These are phyloP conservation scores for Actinopyga echinites DNA, from an alignment of 53 echinoderm and acorn worm genomes.

Conservation along the genomic window DNA sequence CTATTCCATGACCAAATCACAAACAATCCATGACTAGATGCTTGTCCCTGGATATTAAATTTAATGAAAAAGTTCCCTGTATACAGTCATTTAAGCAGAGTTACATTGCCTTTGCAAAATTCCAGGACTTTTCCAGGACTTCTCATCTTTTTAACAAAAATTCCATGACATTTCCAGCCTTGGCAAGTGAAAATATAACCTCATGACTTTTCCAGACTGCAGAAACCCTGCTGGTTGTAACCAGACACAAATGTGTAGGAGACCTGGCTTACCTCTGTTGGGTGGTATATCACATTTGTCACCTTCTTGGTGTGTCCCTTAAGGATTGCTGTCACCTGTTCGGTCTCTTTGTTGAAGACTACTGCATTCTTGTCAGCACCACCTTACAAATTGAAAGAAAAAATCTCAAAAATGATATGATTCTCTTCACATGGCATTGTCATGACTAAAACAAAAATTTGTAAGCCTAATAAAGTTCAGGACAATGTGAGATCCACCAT, in stretches of 20 bases:
- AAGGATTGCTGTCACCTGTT: slow-evolving; percentile 92
- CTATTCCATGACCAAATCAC: too few species aligned
- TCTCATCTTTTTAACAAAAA: neutral
- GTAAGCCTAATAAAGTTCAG: neutral
- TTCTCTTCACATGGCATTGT: neutral
- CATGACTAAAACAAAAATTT: neutral
- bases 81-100: too few species aligned
- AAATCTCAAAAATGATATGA: neutral
- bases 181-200: too few species aligned
- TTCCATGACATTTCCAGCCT: too few species aligned
- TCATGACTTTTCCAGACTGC: too few species aligned
- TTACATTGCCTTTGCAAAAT: too few species aligned
- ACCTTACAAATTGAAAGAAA: slow-evolving; percentile 41
- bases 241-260: neutral
- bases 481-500: neutral
- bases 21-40: too few species aligned
- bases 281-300: slow-evolving; percentile 98
- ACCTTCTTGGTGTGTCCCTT: slow-evolving; percentile 97
- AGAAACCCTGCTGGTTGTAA: neutral
- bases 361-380: slow-evolving; percentile 94
- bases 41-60: too few species aligned
- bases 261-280: slow-evolving; percentile 71
- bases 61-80: too few species aligned
- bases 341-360: slow-evolving; percentile 97
- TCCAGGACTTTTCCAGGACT: too few species aligned